Base-by-base conservation (phyloP, 1,140 invertebrate genomes). In the Monochamus saltuarius region DNA sequence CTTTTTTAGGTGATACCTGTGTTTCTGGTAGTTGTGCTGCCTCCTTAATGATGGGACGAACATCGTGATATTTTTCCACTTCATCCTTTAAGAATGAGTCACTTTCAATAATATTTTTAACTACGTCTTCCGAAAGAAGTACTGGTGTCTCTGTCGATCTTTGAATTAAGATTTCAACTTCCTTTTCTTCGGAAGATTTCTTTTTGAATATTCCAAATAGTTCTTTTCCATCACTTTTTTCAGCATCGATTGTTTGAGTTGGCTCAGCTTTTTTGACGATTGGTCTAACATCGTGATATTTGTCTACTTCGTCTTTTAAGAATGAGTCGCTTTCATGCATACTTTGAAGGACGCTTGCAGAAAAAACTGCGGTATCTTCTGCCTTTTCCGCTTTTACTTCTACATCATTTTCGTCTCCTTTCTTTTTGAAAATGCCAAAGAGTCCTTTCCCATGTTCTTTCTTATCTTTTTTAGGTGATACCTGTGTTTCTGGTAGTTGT, bases 231-330 rank as follows among this genome's bases (percentile, higher is more conserved):
- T 34, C 51, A 34, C 29, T 51, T 64, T 45, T 61, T 61, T 17
- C 49, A 43, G 42, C 2, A 3, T 3, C 22, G 6, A 29, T 29
- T n/a, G 19, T 34, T 49, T 29, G 14, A 11, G 16, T 35, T 34
- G 42, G 38, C 11, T 3, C 34, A n/a, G n/a, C 22, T 1, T 11
- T 4, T 38, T 51, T 22, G 14, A 36, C 11, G n/a, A 42, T 42
- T 4, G 52, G 49, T 51, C 55, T 54, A 4, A 64, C 62, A 55
- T 64, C 62, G 36, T 64, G 45, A 13, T 59, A 66, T 10, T 45
- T 53, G 17, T 62, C 46, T 2, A 66, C 43, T 40, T 66, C 64
- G 19, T 47, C 11, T 43, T 54, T 52, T 13, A 62, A 39, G 40
- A 62, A 65, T 29, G 56, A 40, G 14, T 42, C 39, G n/a, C 52